Evolutionary conservation across 2,888 invertebrate genomes (phyloP).

Genomic region (Chorisops tibialis): DNA sequence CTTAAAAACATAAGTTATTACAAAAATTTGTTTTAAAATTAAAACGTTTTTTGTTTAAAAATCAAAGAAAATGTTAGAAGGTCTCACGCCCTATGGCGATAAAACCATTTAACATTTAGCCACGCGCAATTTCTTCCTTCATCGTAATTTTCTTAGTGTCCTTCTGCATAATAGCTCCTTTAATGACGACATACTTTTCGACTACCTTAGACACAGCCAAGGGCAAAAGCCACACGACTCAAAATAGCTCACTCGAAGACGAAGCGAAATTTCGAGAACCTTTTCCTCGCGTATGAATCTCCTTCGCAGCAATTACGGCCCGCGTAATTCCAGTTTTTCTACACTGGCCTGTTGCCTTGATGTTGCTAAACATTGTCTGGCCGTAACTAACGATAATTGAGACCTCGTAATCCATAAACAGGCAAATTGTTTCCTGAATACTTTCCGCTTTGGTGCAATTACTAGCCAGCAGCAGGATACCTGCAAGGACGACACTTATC

Average conservation of each 20-base stretch:
- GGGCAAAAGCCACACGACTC: constrained; percentile 20
- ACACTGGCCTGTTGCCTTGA: constrained; percentile 2
- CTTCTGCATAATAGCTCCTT: constrained; percentile 1
- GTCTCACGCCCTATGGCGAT: not conserved
- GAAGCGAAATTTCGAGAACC: too few species aligned
- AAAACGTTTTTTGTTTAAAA: too few species aligned
- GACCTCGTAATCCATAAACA: constrained; percentile 24
- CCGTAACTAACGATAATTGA: constrained; percentile 19
- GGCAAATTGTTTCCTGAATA: constrained; percentile 23
- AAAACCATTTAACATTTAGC: constrained; percentile 14
- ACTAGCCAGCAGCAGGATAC: constrained; percentile 21
- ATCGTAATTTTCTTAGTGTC: not conserved
- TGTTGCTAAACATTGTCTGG: constrained; percentile 23
- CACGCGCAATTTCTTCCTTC: constrained; percentile 23
- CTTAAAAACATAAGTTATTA: too few species aligned
- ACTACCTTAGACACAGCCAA: constrained; percentile 11
- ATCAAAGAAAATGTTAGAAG: too few species aligned
- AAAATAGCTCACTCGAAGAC: too few species aligned
- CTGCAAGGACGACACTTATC: constrained; percentile 8
- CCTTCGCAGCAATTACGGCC: not conserved
- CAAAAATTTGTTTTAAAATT: too few species aligned
- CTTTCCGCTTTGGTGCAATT: constrained; percentile 6
- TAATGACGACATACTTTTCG: not conserved
- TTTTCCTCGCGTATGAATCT: too few species aligned
- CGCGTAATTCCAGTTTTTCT: not conserved